Evolutionary conservation across 2,797 vertebrate species (phyloP).

Genomic region (Sebastolobus alascanus): DNA sequence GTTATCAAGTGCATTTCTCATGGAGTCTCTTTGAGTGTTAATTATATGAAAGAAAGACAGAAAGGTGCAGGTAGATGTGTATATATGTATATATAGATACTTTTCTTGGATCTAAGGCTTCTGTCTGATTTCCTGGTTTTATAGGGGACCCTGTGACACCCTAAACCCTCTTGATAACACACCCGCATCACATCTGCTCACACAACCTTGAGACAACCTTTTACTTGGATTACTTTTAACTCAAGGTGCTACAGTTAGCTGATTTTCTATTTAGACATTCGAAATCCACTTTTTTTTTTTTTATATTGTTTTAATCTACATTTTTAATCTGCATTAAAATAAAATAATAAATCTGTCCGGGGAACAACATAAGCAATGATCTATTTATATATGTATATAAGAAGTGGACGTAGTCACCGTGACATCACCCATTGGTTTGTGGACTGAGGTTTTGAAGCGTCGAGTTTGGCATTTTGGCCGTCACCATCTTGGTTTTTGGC

Average conservation of each 20-base stretch:
- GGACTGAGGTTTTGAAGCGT: no score
- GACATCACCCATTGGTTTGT: no score
- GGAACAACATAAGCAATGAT: background rate
- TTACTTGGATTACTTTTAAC: background rate
- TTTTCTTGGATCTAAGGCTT: background rate
- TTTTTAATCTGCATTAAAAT: background rate
- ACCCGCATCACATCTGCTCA: conserved; percentile 3
- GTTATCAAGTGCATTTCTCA: conserved; percentile 66
- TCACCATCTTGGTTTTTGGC: no score
- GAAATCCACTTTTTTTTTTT: background rate
- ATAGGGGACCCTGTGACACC: background rate
- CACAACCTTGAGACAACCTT: background rate
- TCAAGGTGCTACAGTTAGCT: background rate
- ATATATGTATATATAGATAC: background rate
- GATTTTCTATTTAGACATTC: background rate
- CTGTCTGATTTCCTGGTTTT: conserved; percentile 6
- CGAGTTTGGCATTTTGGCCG: no score
- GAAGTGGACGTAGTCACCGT: no score
- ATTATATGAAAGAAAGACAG: conserved; percentile 53
- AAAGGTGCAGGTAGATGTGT: background rate
- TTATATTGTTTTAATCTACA: background rate
- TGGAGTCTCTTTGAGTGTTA: conserved; percentile 58
- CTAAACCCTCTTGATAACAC: background rate
- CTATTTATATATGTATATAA: background rate
- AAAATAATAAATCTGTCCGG: background rate